Conservation (phyloP, 2,888 invertebrate species). For the Pristionchus entomophagus region DNA sequence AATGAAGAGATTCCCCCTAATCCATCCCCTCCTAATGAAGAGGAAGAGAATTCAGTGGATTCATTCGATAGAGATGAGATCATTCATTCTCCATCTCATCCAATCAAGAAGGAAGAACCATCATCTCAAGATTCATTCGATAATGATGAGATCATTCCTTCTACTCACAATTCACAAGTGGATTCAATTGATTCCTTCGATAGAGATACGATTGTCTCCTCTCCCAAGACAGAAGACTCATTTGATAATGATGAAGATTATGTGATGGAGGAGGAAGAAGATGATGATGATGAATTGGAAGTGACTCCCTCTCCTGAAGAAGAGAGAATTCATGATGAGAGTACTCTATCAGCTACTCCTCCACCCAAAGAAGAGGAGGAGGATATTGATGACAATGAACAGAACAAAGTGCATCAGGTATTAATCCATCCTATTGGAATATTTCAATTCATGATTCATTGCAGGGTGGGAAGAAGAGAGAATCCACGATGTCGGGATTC, state of each 20-base stretch:
- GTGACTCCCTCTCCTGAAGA: conserved; percentile 19
- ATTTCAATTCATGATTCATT: neutral
- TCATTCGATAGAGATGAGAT: conserved; percentile 44
- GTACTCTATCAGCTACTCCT: conserved; percentile 44
- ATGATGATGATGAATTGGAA: neutral
- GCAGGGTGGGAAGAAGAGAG: neutral
- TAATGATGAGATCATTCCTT: neutral
- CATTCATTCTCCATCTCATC: neutral
- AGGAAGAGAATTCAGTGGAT: neutral
- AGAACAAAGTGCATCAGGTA: neutral
- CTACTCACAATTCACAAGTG: neutral
- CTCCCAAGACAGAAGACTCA: conserved; percentile 20
- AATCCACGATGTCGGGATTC: too few relatives aligned
- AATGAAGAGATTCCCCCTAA: conserved; percentile 17
- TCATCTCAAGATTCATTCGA: conserved; percentile 38
- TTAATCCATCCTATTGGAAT: too few relatives aligned
- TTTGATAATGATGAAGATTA: conserved; percentile 29
- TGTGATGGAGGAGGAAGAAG: neutral
- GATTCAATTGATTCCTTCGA: conserved; percentile 19
- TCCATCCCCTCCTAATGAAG: conserved; percentile 30
- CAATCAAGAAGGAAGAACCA: neutral
- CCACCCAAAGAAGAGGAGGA: conserved; percentile 40
- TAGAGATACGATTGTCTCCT: neutral
- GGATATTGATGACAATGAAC: neutral
- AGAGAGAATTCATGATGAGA: conserved; percentile 39